Percentiles rank a stretch among this genome's conserved stretches.
These are phyloP conservation scores for Papilio polytes DNA, from an alignment of 1,140 invertebrate genomes.

Conservation along the genomic window DNA sequence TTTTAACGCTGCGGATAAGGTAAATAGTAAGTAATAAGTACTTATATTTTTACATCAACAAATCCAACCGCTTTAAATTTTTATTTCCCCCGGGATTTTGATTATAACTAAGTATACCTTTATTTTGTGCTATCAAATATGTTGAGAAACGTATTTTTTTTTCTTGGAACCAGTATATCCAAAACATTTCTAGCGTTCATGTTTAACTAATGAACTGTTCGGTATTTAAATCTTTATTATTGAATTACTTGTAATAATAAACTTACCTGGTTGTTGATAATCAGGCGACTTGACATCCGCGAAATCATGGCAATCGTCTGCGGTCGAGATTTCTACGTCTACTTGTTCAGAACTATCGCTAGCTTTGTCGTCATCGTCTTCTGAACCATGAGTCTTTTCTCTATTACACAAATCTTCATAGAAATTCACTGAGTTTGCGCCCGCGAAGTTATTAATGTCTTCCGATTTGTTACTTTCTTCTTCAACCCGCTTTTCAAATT, in stretches of 20 bases:
- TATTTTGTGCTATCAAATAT: too few relatives aligned
- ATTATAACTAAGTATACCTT: neutral
- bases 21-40: neutral
- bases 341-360: constrained; percentile 70
- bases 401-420: constrained; percentile 46
- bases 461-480: constrained; percentile 51
- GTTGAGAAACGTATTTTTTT: neutral
- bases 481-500: constrained; percentile 55
- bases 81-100: neutral
- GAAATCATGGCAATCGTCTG: constrained; percentile 60
- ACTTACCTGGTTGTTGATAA: constrained; percentile 73
- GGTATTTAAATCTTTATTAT: too few relatives aligned
- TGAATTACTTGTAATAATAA: neutral
- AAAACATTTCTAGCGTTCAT: neutral
- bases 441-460: neutral
- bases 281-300: constrained; percentile 59
- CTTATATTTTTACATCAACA: too few relatives aligned
- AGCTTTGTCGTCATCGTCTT: constrained; percentile 61
- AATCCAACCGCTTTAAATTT: neutral
- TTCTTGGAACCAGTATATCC: neutral
- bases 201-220: neutral
- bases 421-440: constrained; percentile 42
- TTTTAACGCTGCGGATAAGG: neutral
- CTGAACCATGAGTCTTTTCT: constrained; percentile 47
- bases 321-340: constrained; percentile 69